Evolutionary conservation across 1,140 invertebrate species (phyloP).

Genomic region (Hyphantria cunea): DNA sequence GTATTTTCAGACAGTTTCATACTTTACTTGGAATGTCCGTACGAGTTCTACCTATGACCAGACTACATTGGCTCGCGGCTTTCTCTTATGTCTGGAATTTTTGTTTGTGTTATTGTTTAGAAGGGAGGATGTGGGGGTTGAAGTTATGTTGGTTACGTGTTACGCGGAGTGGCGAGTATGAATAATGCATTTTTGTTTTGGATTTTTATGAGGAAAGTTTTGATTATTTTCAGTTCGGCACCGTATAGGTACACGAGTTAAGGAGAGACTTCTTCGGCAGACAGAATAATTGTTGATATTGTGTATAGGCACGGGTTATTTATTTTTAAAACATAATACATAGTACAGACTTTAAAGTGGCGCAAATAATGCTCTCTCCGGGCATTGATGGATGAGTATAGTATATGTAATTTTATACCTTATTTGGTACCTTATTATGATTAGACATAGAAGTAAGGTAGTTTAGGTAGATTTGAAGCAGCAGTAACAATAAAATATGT

Average conservation of each 20-base stretch:
- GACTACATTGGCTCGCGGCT: conserved; percentile 47
- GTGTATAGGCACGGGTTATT: conserved; percentile 34
- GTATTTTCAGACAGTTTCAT: conserved; percentile 77
- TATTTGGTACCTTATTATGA: too few species aligned
- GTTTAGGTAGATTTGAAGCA: too few species aligned
- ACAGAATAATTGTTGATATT: conserved; percentile 59
- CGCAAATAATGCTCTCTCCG: too few species aligned
- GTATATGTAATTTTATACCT: too few species aligned
- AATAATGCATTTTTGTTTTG: conserved; percentile 82
- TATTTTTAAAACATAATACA: too few species aligned
- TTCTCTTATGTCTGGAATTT: conserved; percentile 34
- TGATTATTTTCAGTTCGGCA: conserved; percentile 80
- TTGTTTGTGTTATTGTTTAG: conserved; percentile 40
- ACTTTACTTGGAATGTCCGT: conserved; percentile 65
- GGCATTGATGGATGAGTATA: too few species aligned
- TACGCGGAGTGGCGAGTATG: conserved; percentile 72
- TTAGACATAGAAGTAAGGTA: too few species aligned
- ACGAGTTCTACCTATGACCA: conserved; percentile 55
- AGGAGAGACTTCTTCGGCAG: conserved; percentile 43
- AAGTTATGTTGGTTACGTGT: conserved; percentile 49
- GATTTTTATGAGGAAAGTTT: conserved; percentile 81
- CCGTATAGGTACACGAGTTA: conserved; percentile 54
- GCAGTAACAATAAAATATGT: too few species aligned
- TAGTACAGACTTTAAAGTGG: too few species aligned
- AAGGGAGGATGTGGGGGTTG: conserved; percentile 40